Evolutionary conservation across 92 coral and sea anemone species (phyloP).

Genomic region (Pocillopora grandis): DNA sequence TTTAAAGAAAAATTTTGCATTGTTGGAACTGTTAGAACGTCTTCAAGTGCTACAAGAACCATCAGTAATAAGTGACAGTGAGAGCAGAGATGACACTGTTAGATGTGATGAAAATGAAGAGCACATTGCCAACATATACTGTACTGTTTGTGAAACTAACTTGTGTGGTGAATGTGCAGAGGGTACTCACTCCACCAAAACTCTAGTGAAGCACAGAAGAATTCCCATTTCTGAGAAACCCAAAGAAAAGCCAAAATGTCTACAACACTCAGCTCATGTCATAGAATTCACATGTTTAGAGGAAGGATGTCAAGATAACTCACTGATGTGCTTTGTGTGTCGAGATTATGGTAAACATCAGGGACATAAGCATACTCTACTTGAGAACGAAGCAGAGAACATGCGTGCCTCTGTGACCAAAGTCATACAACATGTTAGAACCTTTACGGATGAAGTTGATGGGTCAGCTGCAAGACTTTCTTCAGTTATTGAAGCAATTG

Average conservation of each 20-base stretch:
- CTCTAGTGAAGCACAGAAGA: slow-evolving; percentile 84
- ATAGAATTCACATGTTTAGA: slow-evolving; percentile 97
- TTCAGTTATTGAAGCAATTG: slow-evolving; percentile 92
- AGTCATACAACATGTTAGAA: slow-evolving; percentile 92
- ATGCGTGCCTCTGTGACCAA: slow-evolving; percentile 88
- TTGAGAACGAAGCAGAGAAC: slow-evolving; percentile 91
- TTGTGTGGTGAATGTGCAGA: slow-evolving; percentile 87
- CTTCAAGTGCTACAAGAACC: slow-evolving; percentile 79
- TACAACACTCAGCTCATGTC: slow-evolving; percentile 85
- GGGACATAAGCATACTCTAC: slow-evolving; percentile 92
- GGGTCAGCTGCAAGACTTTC: slow-evolving; percentile 84
- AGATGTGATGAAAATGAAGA: slow-evolving; percentile 99
- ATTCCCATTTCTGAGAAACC: slow-evolving; percentile 97
- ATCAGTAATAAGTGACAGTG: slow-evolving; percentile 61
- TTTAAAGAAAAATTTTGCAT: slow-evolving; percentile 95
- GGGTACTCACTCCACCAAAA: slow-evolving; percentile 93
- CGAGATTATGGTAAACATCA: slow-evolving; percentile 98
- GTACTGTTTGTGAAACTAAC: slow-evolving; percentile 89
- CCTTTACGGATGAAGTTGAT: slow-evolving; percentile 92
- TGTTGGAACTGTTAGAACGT: slow-evolving; percentile 89
- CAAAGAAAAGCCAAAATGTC: slow-evolving; percentile 85
- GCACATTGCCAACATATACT: slow-evolving; percentile 82
- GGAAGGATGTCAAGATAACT: slow-evolving; percentile 84
- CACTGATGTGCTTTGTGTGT: slow-evolving; percentile 96
- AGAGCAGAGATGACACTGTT: slow-evolving; percentile 63